phyloP scores from a whole-genome alignment of 2,113 vertebrate species.

The Oncorhynchus mykiss region DNA sequence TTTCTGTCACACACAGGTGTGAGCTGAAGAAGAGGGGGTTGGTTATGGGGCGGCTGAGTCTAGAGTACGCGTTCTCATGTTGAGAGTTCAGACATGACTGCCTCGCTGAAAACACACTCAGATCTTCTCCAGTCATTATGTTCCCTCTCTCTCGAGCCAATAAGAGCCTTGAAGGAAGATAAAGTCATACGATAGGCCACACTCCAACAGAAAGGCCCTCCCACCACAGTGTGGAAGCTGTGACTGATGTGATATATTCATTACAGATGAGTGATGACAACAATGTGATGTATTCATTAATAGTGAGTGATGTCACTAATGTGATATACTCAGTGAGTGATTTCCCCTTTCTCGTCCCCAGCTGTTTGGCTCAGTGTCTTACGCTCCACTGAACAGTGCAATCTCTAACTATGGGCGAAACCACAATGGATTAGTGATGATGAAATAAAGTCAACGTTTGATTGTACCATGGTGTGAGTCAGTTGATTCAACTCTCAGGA shows the following conservation, averaged over 20 bases:
- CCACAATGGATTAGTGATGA: too few species aligned
- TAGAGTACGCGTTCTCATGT: background rate
- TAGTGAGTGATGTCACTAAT: slow-evolving; percentile 26
- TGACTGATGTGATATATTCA: slow-evolving; percentile 70
- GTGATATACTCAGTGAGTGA: slow-evolving; percentile 4
- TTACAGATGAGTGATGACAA: slow-evolving; percentile 58
- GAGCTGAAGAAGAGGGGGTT: background rate
- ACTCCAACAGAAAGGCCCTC: slow-evolving; percentile 5
- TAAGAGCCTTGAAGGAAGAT: slow-evolving; percentile 1
- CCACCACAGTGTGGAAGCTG: slow-evolving; percentile 30
- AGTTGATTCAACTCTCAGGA: background rate
- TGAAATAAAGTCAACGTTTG: background rate
- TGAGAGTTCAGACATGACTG: background rate
- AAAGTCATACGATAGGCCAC: slow-evolving; percentile 1
- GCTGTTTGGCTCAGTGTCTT: background rate
- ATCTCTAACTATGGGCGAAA: too few species aligned
- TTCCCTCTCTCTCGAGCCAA: background rate
- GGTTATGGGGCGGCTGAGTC: background rate
- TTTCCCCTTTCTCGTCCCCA: background rate
- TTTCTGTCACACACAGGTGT: too few species aligned
- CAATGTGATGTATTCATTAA: slow-evolving; percentile 46
- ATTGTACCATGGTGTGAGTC: background rate
- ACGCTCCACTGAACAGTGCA: background rate
- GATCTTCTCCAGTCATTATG: background rate
- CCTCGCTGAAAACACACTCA: background rate